A percentile compares a stretch with the other conserved stretches of the same genome.
phyloP scores from a whole-genome alignment of 2,888 invertebrate species.

The Melolontha melolontha region DNA sequence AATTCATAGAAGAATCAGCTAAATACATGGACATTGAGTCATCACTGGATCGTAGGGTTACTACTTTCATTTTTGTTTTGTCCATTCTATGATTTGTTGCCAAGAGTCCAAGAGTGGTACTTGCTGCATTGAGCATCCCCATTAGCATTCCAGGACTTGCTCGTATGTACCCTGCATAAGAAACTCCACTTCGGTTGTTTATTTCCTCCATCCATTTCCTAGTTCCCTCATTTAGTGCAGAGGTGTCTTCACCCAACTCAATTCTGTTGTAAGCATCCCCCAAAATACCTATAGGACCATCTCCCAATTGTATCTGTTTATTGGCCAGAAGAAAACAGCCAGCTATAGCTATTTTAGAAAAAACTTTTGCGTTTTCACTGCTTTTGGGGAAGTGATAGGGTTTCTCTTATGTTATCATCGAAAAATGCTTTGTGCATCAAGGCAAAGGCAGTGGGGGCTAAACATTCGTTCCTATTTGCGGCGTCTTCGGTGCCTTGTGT shows the following conservation, averaged over 20 bases:
- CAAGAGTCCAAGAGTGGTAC: conserved; percentile 49
- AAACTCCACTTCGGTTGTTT: too few relatives aligned
- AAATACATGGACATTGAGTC: conserved; percentile 46
- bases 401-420: conserved; percentile 36
- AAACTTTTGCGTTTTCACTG: conserved; percentile 3
- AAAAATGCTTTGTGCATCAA: conserved; percentile 51
- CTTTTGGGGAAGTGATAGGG: not conserved
- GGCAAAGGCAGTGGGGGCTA: conserved; percentile 49
- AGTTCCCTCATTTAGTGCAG: too few relatives aligned
- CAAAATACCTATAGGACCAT: conserved; percentile 22
- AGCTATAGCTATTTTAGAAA: conserved; percentile 39
- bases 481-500: conserved; percentile 56
- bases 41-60: conserved; percentile 44
- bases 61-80: conserved; percentile 23
- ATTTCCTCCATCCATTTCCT: too few relatives aligned
- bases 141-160: conserved; percentile 52
- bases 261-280: too few relatives aligned
- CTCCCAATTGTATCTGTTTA: conserved; percentile 46
- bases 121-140: conserved; percentile 52
- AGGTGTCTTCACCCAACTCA: too few relatives aligned
- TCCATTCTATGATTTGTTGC: conserved; percentile 42
- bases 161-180: too few relatives aligned
- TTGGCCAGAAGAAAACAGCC: conserved; percentile 45
- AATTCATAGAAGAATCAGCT: not conserved
- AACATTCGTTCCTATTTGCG: conserved; percentile 57